Evolutionary conservation across 2,888 invertebrate species (phyloP), one percentile per base, ranked within the genome.

Genomic region (Andrena marginata): DNA sequence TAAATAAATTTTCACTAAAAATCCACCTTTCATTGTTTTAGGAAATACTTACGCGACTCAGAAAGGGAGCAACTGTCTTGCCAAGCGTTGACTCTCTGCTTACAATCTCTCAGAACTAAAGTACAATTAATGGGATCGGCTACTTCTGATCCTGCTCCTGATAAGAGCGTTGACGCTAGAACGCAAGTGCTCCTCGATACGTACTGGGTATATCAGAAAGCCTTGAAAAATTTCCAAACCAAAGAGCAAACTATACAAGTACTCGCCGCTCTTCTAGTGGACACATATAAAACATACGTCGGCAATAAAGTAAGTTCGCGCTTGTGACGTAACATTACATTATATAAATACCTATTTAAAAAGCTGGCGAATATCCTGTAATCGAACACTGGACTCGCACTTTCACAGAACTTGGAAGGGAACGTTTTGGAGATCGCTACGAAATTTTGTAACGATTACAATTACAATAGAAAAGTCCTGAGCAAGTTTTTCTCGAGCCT

Each of bases 1-100:
- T 23, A 8, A n/a, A 26, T 26, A 26, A 26, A 69, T 69, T 26
- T 54, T 0, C 42, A 0, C 26, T 42, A 42, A 42, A 42, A 16
- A 42, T 16, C 42, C 16, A 42, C 4, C 16, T 42, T 42, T 5
- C 42, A 5, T 42, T 42, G 1, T 42, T 42, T 42, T 91, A 97
- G 97, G 91, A 96, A 97, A 90, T 99, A 98, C 93, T 95, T 99
- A 78, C 96, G 97, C 51, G 98, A 98, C 92, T 96, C 96, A 1
- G 98, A 98, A 93, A 96, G 98, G 76, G 96, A 97, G 88, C 97
- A 97, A 90, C 95, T 98, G 76, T 97, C 97, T 0, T 96, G 97
- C 76, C 97, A 97, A 94, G 97, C 98, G 0, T 95, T 97, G 82
- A 96, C 96, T 0, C 95, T 97, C 84, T 97, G 97, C 87, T 95